A percentile compares a stretch with the other conserved stretches of the same genome.
Conservation (phyloP, 2,113 vertebrate genomes). For the Megaceryle torquata region DNA sequence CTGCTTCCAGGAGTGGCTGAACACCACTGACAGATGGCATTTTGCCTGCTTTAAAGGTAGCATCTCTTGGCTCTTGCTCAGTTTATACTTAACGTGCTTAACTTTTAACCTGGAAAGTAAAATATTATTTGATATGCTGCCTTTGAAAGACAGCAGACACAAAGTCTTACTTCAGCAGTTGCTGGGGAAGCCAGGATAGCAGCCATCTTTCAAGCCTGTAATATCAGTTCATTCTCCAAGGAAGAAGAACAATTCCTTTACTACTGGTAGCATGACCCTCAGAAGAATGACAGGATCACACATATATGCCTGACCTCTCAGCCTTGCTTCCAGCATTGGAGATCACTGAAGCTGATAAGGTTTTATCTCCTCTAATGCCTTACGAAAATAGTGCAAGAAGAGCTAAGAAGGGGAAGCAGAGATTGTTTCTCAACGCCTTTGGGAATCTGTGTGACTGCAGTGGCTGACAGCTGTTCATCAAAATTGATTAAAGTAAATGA, state of each 20-base stretch:
- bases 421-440: neutral
- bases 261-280: neutral
- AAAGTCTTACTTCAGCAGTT: neutral
- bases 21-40: neutral
- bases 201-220: neutral
- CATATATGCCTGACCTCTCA: neutral
- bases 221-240: neutral
- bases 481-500: slow-evolving; percentile 12
- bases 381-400: neutral
- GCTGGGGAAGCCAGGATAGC: neutral
- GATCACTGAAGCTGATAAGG: neutral
- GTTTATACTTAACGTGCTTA: neutral
- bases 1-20: neutral
- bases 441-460: neutral
- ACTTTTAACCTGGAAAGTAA: slow-evolving; percentile 13
- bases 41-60: neutral
- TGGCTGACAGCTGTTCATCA: slow-evolving; percentile 2
- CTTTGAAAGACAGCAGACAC: neutral
- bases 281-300: neutral
- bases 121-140: neutral
- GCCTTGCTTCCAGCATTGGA: neutral
- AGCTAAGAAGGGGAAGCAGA: neutral
- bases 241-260: neutral
- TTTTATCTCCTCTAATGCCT: neutral
- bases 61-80: neutral